phyloP scores from a whole-genome alignment of 2,888 invertebrate species.

The Scaeva pyrastri region DNA sequence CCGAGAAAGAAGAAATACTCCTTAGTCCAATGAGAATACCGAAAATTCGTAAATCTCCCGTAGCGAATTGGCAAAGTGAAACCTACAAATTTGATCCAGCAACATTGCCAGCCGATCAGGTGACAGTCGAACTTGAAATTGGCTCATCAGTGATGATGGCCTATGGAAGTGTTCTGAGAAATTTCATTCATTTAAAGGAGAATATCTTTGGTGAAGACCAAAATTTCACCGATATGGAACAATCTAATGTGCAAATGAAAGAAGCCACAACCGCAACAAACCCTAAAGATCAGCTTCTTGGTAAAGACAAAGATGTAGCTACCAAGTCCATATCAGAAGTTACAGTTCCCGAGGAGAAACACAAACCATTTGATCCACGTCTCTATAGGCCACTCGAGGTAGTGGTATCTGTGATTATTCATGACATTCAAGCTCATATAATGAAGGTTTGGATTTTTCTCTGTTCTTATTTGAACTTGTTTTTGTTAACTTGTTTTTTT shows the following conservation, averaged over 20 bases:
- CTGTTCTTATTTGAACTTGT: slow-evolving; percentile 7
- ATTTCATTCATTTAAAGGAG: slow-evolving; percentile 96
- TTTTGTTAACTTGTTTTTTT: slow-evolving; percentile 56
- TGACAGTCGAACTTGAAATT: slow-evolving; percentile 96
- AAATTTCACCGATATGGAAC: slow-evolving; percentile 95
- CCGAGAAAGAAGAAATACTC: slow-evolving; percentile 96
- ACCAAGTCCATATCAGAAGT: slow-evolving; percentile 83
- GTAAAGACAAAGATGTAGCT: slow-evolving; percentile 81
- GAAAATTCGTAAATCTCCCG: slow-evolving; percentile 89
- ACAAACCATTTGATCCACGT: slow-evolving; percentile 92
- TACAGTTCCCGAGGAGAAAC: slow-evolving; percentile 86
- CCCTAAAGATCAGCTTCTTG: slow-evolving; percentile 81
- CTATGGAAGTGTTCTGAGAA: slow-evolving; percentile 95
- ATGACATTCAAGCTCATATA: slow-evolving; percentile 97
- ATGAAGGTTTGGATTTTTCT: slow-evolving; percentile 80
- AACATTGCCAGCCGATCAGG: slow-evolving; percentile 93
- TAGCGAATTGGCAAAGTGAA: slow-evolving; percentile 88
- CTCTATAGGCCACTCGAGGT: slow-evolving; percentile 95
- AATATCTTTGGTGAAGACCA: slow-evolving; percentile 99
- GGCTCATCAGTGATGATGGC: slow-evolving; percentile 96
- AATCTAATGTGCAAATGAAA: slow-evolving; percentile 85
- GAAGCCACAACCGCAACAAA: slow-evolving; percentile 82
- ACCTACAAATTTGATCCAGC: slow-evolving; percentile 94
- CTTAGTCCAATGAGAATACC: slow-evolving; percentile 96
- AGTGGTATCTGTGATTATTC: slow-evolving; percentile 95